Conservation (phyloP, 1,140 invertebrate species). For the Cyphomyrmex costatus region DNA sequence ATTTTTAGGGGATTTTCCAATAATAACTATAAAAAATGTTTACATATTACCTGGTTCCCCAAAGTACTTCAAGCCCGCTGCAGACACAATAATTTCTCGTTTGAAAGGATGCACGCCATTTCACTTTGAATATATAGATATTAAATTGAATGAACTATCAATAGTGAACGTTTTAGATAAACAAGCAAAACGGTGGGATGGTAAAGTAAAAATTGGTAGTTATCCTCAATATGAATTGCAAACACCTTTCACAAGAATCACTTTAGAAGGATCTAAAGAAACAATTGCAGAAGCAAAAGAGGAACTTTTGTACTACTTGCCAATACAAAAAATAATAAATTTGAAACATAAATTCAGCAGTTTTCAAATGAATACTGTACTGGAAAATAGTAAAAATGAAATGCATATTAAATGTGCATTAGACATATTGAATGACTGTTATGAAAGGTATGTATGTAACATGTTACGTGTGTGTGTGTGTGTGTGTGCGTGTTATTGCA, state of each 20-base stretch:
- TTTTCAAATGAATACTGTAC: constrained; percentile 67
- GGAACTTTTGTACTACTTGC: constrained; percentile 78
- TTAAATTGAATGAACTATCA: constrained; percentile 88
- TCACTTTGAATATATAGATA: constrained; percentile 77
- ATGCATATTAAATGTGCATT: constrained; percentile 77
- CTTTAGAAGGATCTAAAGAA: constrained; percentile 84
- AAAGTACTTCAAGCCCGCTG: constrained; percentile 87
- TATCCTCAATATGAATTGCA: constrained; percentile 88
- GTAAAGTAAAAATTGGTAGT: constrained; percentile 89
- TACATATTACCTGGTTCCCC: constrained; percentile 92
- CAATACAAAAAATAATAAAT: constrained; percentile 63
- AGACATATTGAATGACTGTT: constrained; percentile 80
- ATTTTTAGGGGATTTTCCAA: constrained; percentile 84
- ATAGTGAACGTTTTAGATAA: constrained; percentile 87
- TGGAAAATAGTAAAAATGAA: constrained; percentile 68
- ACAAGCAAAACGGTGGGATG: constrained; percentile 86
- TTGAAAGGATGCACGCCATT: constrained; percentile 60
- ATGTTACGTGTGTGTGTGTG: not conserved
- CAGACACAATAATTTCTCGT: constrained; percentile 81
- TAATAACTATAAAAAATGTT: constrained; percentile 90
- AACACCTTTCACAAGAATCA: constrained; percentile 84
- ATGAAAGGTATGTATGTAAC: constrained; percentile 76
- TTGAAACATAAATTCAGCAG: constrained; percentile 67
- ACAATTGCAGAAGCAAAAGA: constrained; percentile 79
- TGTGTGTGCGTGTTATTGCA: too few relatives aligned